Evolutionary conservation across 2,113 vertebrate species (phyloP).

Genomic region (Tetrax tetrax): DNA sequence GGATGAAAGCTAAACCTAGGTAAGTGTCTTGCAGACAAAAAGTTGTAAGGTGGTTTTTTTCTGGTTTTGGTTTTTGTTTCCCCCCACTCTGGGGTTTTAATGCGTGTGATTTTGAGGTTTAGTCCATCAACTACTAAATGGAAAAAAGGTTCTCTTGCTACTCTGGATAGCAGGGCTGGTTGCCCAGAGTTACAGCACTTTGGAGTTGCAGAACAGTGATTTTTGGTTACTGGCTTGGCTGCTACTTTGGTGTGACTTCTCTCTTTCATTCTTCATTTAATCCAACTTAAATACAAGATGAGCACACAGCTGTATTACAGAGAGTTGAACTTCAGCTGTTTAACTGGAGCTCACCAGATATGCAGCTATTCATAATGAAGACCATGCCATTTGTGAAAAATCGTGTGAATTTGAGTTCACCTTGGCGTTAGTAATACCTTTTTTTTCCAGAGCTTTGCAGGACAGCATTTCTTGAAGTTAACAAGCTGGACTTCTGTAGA

Average conservation of each 20-base stretch:
- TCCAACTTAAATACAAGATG: not conserved
- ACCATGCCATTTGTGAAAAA: not conserved
- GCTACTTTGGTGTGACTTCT: not conserved
- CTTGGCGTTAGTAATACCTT: not conserved
- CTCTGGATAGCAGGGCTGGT: not conserved
- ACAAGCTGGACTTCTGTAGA: not conserved
- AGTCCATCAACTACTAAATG: not conserved
- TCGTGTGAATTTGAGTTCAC: not conserved
- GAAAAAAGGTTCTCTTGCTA: not conserved
- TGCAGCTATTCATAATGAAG: not conserved
- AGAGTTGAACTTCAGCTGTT: not conserved
- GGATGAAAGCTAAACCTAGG: conserved; percentile 6
- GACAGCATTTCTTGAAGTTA: not conserved
- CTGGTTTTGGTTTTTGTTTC: not conserved
- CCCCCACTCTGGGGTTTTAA: not conserved
- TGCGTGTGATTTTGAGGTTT: not conserved
- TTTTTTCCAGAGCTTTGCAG: not conserved
- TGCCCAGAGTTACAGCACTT: not conserved
- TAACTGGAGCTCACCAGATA: not conserved
- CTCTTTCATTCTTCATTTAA: not conserved
- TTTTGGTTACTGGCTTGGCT: not conserved
- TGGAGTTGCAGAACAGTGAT: not conserved
- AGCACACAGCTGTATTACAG: not conserved
- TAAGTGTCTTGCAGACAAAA: not conserved
- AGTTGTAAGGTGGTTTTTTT: fast-evolving